A percentile compares a stretch with the other conserved stretches of the same genome.
Evolutionary conservation across 2,797 vertebrate genomes (phyloP).

Genomic region (Ficedula albicollis): DNA sequence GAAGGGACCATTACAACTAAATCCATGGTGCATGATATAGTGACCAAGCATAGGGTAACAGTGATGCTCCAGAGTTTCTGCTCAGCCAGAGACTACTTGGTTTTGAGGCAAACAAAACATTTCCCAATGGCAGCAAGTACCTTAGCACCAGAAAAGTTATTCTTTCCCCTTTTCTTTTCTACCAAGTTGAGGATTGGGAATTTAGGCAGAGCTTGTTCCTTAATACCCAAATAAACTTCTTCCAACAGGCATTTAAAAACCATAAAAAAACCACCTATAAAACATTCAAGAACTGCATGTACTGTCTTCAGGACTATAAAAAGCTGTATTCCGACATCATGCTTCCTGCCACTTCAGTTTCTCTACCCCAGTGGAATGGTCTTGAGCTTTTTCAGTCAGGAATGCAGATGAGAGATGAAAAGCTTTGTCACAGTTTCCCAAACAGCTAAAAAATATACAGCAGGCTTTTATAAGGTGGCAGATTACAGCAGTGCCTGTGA

Average conservation of each 20-base stretch:
- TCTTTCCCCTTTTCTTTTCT: not conserved
- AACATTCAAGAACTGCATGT: constrained; percentile 62
- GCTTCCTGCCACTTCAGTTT: constrained; percentile 19
- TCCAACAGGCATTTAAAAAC: constrained; percentile 14
- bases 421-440: constrained; percentile 57
- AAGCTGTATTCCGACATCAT: constrained; percentile 11
- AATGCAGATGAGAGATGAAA: constrained; percentile 55
- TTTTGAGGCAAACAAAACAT: not conserved
- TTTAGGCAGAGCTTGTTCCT: not conserved
- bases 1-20: not conserved
- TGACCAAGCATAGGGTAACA: not conserved
- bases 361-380: constrained; percentile 29
- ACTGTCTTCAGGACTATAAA: constrained; percentile 47
- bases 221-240: constrained; percentile 14
- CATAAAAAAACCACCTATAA: constrained; percentile 54
- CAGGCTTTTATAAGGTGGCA: not conserved
- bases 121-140: not conserved
- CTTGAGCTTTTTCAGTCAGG: constrained; percentile 62
- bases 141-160: not conserved
- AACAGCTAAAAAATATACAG: constrained; percentile 14
- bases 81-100: not conserved
- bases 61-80: not conserved
- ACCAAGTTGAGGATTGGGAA: not conserved
- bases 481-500: not conserved
- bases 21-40: not conserved